A percentile compares a stretch with the other conserved stretches of the same genome.
Evolutionary conservation across 2,888 invertebrate genomes (phyloP).

Genomic region (Balanococcus diminutus): DNA sequence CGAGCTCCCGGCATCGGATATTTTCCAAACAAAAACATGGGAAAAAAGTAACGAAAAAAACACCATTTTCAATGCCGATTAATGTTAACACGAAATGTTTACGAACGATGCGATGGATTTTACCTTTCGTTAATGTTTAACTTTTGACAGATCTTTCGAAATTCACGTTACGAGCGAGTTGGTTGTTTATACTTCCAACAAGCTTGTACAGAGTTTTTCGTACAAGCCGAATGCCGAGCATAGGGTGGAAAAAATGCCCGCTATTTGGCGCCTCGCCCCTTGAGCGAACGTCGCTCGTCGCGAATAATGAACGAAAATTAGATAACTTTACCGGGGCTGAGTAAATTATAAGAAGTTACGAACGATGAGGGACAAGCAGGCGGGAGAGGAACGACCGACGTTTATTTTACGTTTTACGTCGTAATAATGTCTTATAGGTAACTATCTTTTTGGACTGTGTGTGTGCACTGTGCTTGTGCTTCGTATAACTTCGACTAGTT

Average conservation of each 20-base stretch:
- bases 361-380: neutral
- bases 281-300: neutral
- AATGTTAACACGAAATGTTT: constrained; percentile 31
- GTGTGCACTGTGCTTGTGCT: too few relatives aligned
- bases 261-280: neutral
- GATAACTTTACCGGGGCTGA: neutral
- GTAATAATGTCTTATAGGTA: neutral
- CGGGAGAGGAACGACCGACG: neutral
- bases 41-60: neutral
- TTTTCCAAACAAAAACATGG: neutral
- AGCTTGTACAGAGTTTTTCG: neutral
- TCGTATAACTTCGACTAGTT: too few relatives aligned
- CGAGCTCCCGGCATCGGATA: neutral
- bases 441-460: too few relatives aligned
- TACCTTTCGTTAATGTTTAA: constrained; percentile 23
- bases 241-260: neutral
- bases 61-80: constrained; percentile 10
- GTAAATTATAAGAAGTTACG: constrained; percentile 4
- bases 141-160: constrained; percentile 27
- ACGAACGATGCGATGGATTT: constrained; percentile 10
- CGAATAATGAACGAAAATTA: constrained; percentile 26
- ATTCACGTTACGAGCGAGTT: constrained; percentile 6
- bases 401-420: neutral
- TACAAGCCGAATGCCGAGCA: neutral
- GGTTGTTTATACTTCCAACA: constrained; percentile 12